Evolutionary conservation across 2,113 vertebrate genomes (phyloP), one percentile per base, ranked within the genome.

Genomic region (Carettochelys insculpta): DNA sequence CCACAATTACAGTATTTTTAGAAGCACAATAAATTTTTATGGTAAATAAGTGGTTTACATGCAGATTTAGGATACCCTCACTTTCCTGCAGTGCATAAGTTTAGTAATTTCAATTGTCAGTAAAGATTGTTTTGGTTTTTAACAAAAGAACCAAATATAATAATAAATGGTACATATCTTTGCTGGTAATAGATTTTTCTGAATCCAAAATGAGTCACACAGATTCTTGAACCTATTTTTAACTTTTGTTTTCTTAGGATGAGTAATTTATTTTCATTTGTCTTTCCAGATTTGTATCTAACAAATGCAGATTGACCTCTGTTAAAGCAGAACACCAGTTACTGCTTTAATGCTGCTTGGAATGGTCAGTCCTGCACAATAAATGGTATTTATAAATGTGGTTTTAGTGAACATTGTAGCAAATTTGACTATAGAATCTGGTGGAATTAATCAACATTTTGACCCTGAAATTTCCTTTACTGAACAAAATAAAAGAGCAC

Each of bases 171-270:
- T 90, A 94, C 80, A 53, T 90, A 75, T n/a, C 85, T 89, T 83
- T 95, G 94, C 80, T 85, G 94, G 82, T 81, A 87, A 95, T 84
- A 87, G 92, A 92, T 95, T 94, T 96, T 94, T 93, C 86, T 80
- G 89, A 91, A 73, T 89, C 75, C 54, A 89, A 90, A 80, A 82
- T 83, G 88, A 96, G 94, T 93, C 87, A 73, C 80, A 85, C 47
- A 3, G 2, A n/a, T 85, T 82, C 82, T 73, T 58, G 38, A 92
- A 92, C 43, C 88, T 95, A 91, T 83, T 93, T 95, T 93, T 95
- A 94, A 82, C 68, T 48, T 71, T 92, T 77, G 19, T 75, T 94
- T 96, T 92, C 82, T 86, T 93, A 85, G 54, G 83, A 80, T 87
- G 52, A 90, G 86, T 92, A 80, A 87, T 80, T 54, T 54, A 43